These are phyloP conservation scores for Caenorhabditis briggsae DNA, from an alignment of 1,140 invertebrate species.

Conservation along the genomic window DNA sequence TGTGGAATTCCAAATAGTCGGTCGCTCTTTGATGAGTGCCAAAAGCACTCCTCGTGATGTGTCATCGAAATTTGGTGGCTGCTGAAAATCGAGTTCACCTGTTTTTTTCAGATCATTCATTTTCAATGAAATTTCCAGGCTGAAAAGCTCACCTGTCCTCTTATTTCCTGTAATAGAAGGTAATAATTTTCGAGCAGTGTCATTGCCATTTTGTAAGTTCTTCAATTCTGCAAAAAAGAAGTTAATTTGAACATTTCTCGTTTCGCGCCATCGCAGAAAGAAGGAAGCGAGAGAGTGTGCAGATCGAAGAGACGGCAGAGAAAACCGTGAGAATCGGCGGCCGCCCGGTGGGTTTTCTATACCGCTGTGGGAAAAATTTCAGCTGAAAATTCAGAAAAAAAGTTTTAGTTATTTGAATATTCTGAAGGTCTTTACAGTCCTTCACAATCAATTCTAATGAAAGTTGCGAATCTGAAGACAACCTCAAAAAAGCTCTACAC, in stretches of 20 bases:
- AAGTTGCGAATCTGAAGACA: too few relatives aligned
- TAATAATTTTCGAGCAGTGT: neutral
- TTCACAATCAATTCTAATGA: too few relatives aligned
- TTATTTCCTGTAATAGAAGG: neutral
- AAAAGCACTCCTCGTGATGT: constrained; percentile 1
- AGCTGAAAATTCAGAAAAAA: neutral
- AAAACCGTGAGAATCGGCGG: constrained; percentile 1
- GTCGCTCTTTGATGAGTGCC: constrained; percentile 22
- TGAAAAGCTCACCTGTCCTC: neutral
- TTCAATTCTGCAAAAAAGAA: neutral
- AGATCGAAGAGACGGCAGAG: constrained; percentile 2
- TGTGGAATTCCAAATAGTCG: constrained; percentile 28
- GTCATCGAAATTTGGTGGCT: neutral
- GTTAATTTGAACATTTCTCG: neutral
- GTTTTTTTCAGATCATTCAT: neutral
- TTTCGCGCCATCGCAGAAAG: neutral
- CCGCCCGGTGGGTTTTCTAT: constrained; percentile 17
- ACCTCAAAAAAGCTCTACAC: too few relatives aligned
- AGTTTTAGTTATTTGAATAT: neutral
- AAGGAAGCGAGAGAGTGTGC: neutral
- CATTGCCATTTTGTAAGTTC: neutral
- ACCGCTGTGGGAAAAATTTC: neutral
- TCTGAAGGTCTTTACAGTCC: too few relatives aligned
- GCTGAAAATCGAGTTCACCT: neutral
- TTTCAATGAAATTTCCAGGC: neutral